These are phyloP conservation scores for Parus major DNA, from an alignment of 2,113 vertebrate genomes.

Conservation along the genomic window DNA sequence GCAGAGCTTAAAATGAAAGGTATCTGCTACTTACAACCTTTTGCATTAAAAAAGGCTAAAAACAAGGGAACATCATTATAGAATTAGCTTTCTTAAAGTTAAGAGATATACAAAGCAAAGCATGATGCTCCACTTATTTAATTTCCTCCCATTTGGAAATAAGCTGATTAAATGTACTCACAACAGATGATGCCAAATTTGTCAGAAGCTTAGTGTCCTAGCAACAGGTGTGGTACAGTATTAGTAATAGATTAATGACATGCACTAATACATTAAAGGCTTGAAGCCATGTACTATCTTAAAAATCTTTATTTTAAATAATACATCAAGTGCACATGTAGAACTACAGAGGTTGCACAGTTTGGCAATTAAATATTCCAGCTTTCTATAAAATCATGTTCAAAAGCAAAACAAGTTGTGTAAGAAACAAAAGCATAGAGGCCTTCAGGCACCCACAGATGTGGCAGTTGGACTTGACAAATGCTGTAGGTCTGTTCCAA, in stretches of 20 bases:
- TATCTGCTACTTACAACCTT: background rate
- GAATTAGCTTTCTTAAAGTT: slow-evolving; percentile 1
- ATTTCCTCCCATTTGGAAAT: slow-evolving; percentile 68
- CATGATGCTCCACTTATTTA: background rate
- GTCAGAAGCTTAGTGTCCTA: slow-evolving; percentile 85
- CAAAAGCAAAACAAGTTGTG: background rate
- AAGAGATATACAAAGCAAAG: background rate
- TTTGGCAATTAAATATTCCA: background rate
- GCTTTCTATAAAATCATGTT: background rate
- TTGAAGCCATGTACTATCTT: background rate
- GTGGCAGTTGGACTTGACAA: background rate
- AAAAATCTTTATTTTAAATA: slow-evolving; percentile 9
- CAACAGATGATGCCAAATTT: slow-evolving; percentile 79
- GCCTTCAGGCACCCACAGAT: background rate
- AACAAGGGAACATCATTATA: background rate
- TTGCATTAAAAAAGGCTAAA: background rate
- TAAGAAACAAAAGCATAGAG: background rate
- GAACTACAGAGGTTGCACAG: background rate
- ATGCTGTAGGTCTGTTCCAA: background rate
- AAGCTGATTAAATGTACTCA: slow-evolving; percentile 85
- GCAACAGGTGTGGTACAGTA: slow-evolving; percentile 79
- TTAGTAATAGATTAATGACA: slow-evolving; percentile 47
- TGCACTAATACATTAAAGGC: slow-evolving; percentile 23
- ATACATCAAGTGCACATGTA: background rate
- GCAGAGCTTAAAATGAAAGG: background rate